A percentile compares a stretch with the other conserved stretches of the same genome.
phyloP scores from a whole-genome alignment of 1,140 invertebrate species.

The Drosophila nasuta region DNA sequence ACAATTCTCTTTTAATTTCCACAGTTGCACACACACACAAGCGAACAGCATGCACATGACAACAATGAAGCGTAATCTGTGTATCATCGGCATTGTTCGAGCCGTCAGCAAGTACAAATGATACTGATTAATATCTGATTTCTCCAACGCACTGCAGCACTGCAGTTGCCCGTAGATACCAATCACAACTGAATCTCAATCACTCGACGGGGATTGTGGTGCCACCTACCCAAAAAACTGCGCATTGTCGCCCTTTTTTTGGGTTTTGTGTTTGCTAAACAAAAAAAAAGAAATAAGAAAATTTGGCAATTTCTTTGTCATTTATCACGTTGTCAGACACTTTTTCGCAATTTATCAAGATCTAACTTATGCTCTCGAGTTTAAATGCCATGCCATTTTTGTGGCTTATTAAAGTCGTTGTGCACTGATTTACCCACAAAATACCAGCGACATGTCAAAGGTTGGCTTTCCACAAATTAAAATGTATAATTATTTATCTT shows the following conservation, averaged over 20 bases:
- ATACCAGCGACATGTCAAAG: neutral
- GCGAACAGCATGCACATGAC: constrained; percentile 14
- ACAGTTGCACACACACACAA: constrained; percentile 43
- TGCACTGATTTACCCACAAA: constrained; percentile 28
- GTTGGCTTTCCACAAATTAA: constrained; percentile 3
- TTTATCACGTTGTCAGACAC: constrained; percentile 70
- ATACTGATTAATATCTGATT: constrained; percentile 12
- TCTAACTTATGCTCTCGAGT: constrained; percentile 62
- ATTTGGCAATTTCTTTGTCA: constrained; percentile 77
- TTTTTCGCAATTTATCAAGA: constrained; percentile 76
- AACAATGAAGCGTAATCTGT: constrained; percentile 19
- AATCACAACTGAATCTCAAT: constrained; percentile 3
- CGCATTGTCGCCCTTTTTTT: neutral
- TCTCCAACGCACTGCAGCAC: constrained; percentile 28
- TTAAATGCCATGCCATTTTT: constrained; percentile 57
- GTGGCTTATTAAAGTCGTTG: constrained; percentile 45
- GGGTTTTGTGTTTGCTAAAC: neutral
- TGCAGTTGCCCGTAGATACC: constrained; percentile 13
- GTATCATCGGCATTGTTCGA: constrained; percentile 24
- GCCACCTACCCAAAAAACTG: neutral
- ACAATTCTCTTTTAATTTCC: constrained; percentile 62
- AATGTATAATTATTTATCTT: constrained; percentile 8
- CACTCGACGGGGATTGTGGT: neutral
- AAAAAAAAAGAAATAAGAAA: constrained; percentile 23
- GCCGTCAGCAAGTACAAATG: constrained; percentile 23